phyloP scores from a whole-genome alignment of 2,888 invertebrate genomes.

The Ormyrus nitidulus region DNA sequence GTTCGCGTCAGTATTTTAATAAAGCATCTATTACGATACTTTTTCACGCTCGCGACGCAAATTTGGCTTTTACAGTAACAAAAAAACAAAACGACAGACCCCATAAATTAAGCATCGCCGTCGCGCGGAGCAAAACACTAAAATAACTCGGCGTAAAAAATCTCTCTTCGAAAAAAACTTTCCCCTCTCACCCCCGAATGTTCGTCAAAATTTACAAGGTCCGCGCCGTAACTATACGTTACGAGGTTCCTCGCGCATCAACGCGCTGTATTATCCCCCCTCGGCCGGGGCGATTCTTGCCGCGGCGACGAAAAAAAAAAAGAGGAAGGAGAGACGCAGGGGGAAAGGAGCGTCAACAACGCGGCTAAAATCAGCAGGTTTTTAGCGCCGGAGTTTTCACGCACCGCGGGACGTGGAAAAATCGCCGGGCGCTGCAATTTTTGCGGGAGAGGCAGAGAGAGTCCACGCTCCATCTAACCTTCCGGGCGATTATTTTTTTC shows the following conservation, averaged over 20 bases:
- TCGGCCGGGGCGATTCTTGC: neutral
- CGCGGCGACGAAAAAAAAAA: neutral
- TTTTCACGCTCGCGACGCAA: no score
- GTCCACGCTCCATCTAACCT: constrained; percentile 8
- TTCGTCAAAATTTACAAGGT: constrained; percentile 12
- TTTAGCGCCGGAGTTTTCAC: constrained; percentile 26
- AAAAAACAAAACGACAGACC: no score
- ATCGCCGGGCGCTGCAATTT: constrained; percentile 33
- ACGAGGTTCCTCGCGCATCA: constrained; percentile 5
- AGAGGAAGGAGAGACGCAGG: neutral
- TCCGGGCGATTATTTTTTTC: neutral
- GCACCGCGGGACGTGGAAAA: constrained; percentile 29
- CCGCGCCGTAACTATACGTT: constrained; percentile 4
- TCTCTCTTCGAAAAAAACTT: no score
- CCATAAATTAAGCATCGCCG: no score
- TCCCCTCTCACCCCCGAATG: no score
- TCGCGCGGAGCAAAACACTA: no score
- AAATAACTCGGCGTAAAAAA: no score
- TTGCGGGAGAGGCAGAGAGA: neutral
- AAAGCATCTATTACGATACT: no score
- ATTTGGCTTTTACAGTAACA: no score
- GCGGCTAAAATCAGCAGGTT: constrained; percentile 30
- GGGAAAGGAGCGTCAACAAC: constrained; percentile 21
- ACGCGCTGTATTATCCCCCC: neutral
- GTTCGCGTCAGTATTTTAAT: no score